These are phyloP conservation scores for Nannoperca australis DNA, from an alignment of 2,797 vertebrate species.

Conservation along the genomic window DNA sequence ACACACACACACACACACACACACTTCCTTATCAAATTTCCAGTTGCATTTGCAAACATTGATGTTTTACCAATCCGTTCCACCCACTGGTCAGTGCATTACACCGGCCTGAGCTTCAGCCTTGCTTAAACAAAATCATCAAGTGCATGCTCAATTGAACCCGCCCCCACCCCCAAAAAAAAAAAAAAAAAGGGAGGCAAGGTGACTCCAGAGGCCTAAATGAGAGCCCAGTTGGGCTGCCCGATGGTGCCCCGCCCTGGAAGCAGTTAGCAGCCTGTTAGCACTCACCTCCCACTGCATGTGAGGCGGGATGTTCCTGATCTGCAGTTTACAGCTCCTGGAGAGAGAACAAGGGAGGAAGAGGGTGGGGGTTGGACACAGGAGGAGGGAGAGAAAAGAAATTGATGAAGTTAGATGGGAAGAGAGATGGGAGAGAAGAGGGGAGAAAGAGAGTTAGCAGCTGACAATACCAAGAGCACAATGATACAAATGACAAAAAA, in stretches of 20 bases:
- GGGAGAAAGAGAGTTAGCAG: constrained; percentile 31
- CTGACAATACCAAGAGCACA: constrained; percentile 37
- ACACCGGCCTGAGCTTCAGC: constrained; percentile 9
- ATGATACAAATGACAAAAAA: constrained; percentile 20
- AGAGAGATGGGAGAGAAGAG: constrained; percentile 33
- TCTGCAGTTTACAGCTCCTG: constrained; percentile 97
- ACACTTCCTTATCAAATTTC: background rate
- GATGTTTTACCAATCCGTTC: constrained; percentile 15
- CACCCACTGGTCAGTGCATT: background rate
- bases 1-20: too few relatives aligned
- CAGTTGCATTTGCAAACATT: background rate
- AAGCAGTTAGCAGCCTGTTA: constrained; percentile 70
- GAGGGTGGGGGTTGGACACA: constrained; percentile 44
- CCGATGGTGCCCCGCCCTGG: constrained; percentile 62
- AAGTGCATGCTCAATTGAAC: constrained; percentile 46
- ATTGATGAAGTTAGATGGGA: constrained; percentile 42
- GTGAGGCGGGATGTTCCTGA: constrained; percentile 97
- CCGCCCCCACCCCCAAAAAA: background rate
- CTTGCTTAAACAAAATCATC: constrained; percentile 25
- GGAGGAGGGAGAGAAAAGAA: constrained; percentile 21
- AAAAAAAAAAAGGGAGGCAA: constrained; percentile 26
- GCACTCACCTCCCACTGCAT: constrained; percentile 97
- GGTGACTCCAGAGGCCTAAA: constrained; percentile 60
- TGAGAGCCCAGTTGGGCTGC: constrained; percentile 54
- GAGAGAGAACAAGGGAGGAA: constrained; percentile 55